Evolutionary conservation across 2,113 vertebrate genomes (phyloP).

Genomic region (Siniperca chuatsi): DNA sequence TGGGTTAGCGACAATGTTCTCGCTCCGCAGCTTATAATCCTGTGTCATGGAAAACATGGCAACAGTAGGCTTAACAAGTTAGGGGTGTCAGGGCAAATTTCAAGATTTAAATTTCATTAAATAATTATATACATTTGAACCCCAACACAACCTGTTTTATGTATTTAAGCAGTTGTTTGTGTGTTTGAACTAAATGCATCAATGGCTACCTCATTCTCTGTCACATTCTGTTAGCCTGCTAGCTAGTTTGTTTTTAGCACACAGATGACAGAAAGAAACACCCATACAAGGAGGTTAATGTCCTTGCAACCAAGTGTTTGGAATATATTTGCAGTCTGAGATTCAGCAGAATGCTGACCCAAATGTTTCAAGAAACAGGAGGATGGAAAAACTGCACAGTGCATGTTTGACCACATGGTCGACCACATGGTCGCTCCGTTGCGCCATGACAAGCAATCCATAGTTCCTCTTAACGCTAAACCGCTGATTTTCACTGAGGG

Average conservation of each 20-base stretch:
- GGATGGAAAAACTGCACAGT: slow-evolving; percentile 6
- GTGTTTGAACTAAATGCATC: background rate
- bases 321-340: background rate
- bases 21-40: slow-evolving; percentile 26
- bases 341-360: slow-evolving; percentile 8
- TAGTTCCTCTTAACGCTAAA: slow-evolving; percentile 46
- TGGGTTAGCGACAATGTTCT: background rate
- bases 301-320: background rate
- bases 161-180: background rate
- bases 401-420: slow-evolving; percentile 23
- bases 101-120: slow-evolving; percentile 3
- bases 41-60: slow-evolving; percentile 30
- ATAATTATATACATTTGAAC: background rate
- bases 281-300: background rate
- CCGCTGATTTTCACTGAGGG: slow-evolving; percentile 35
- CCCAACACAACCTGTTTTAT: background rate
- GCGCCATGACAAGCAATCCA: slow-evolving; percentile 31
- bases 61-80: slow-evolving; percentile 17
- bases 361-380: slow-evolving; percentile 8
- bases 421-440: slow-evolving; percentile 28
- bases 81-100: background rate
- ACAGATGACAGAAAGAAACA: background rate
- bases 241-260: slow-evolving; percentile 1
- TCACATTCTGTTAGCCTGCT: background rate
- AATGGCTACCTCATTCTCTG: background rate